Percentiles rank a stretch among this genome's conserved stretches.
phyloP scores from a whole-genome alignment of 37 sponge, comb jelly and placozoan genomes.

The Crambe crambe region DNA sequence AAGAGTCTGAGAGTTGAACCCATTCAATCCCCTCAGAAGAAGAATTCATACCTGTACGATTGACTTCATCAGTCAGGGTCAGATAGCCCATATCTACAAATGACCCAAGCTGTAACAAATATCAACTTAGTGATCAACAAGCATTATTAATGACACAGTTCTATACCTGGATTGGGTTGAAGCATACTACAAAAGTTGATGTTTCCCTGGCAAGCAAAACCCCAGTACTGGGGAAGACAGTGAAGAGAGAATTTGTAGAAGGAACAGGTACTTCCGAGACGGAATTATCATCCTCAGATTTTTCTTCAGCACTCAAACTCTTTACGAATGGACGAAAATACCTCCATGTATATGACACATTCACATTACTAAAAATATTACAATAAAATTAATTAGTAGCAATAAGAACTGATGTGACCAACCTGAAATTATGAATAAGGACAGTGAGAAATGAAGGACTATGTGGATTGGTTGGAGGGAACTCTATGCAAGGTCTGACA shows the following conservation, averaged over 20 bases:
- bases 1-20: constrained; percentile 6
- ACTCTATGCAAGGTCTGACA: constrained; percentile 9
- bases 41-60: constrained; percentile 8
- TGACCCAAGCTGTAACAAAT: constrained; percentile 27
- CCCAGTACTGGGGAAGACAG: constrained; percentile 36
- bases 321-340: constrained; percentile 57
- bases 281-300: neutral
- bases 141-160: neutral
- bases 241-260: constrained; percentile 22
- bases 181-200: constrained; percentile 26
- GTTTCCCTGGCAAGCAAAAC: constrained; percentile 10
- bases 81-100: constrained; percentile 56
- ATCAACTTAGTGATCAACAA: neutral
- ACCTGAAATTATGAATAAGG: constrained; percentile 60
- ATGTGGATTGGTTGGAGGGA: constrained; percentile 47
- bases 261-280: constrained; percentile 6
- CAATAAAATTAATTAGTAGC: neutral
- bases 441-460: constrained; percentile 23
- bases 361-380: constrained; percentile 24
- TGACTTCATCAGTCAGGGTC: constrained; percentile 25
- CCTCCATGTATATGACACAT: constrained; percentile 49
- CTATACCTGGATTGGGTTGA: constrained; percentile 11
- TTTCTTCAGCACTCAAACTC: neutral
- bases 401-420: neutral
- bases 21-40: constrained; percentile 1